Evolutionary conservation across 2,888 invertebrate genomes (phyloP).

Genomic region (Tetramorium bicarinatum): DNA sequence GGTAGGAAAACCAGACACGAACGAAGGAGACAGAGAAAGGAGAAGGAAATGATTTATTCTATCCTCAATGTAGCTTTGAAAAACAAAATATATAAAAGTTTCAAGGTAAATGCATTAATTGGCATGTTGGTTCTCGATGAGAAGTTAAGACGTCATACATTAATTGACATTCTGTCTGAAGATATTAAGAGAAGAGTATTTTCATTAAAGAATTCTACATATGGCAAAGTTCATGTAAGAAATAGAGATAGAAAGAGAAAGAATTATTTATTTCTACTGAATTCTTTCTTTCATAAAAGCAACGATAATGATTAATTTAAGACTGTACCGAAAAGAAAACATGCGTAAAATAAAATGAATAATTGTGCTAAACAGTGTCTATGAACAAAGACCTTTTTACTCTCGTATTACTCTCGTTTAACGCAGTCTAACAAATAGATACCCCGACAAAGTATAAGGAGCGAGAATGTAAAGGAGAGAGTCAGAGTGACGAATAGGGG

Average conservation of each 20-base stretch:
- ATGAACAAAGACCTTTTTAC: not conserved
- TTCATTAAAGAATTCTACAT: not conserved
- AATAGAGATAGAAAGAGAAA: not conserved
- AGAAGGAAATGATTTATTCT: slow-evolving; percentile 1
- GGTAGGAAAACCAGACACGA: slow-evolving; percentile 43
- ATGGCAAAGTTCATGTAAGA: not conserved
- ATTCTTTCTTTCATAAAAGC: not conserved
- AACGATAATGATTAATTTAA: not conserved
- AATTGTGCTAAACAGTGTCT: not conserved
- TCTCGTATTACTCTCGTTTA: slow-evolving; percentile 1
- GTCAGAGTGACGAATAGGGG: slow-evolving; percentile 39
- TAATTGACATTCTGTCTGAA: not conserved
- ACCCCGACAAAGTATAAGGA: slow-evolving; percentile 41
- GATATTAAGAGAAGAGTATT: not conserved
- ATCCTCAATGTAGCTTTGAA: not conserved
- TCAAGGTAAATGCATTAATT: not conserved
- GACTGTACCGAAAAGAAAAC: not conserved
- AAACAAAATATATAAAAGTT: not conserved
- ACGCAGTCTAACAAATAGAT: slow-evolving; percentile 36
- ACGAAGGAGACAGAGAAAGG: slow-evolving; percentile 30
- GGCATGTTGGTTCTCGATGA: not conserved
- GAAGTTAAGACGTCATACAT: not conserved
- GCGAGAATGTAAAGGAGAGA: slow-evolving; percentile 43
- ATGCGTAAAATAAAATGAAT: not conserved
- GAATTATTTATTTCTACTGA: not conserved